Conservation (phyloP, 2,113 vertebrate species). For the Panurus biarmicus region DNA sequence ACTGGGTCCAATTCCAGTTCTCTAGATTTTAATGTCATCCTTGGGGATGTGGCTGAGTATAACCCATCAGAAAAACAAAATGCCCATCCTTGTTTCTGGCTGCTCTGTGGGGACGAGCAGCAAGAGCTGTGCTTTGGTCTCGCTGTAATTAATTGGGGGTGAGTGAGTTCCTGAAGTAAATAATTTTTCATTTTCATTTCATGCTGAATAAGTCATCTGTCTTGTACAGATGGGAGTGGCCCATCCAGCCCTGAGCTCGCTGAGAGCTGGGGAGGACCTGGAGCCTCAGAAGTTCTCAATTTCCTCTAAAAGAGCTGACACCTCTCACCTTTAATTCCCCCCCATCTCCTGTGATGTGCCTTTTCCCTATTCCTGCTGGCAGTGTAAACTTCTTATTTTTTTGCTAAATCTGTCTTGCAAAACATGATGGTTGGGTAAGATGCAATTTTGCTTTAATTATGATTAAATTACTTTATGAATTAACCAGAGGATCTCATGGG, state of each 20-base stretch:
- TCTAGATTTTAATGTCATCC: neutral
- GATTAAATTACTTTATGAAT: conserved; percentile 54
- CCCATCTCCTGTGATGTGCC: neutral
- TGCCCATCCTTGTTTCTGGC: fast-evolving
- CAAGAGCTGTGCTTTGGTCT: neutral
- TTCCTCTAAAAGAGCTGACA: neutral
- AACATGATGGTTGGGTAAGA: conserved; percentile 10
- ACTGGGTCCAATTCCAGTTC: fast-evolving
- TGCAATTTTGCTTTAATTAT: conserved; percentile 58
- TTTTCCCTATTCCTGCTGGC: neutral
- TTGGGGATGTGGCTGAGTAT: neutral
- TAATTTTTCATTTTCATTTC: neutral
- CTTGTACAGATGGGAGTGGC: neutral
- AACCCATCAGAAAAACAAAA: neutral
- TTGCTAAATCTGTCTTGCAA: conserved; percentile 12
- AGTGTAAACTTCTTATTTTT: neutral
- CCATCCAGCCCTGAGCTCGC: fast-evolving
- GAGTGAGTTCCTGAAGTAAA: neutral
- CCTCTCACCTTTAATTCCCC: neutral
- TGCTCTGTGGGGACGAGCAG: fast-evolving
- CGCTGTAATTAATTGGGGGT: neutral
- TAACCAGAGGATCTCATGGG: conserved; percentile 46
- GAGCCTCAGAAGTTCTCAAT: neutral
- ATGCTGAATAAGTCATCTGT: neutral
- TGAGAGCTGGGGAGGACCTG: neutral